Evolutionary conservation across 92 coral and sea anemone genomes (phyloP).

Genomic region (Palythoa heliodiscus): DNA sequence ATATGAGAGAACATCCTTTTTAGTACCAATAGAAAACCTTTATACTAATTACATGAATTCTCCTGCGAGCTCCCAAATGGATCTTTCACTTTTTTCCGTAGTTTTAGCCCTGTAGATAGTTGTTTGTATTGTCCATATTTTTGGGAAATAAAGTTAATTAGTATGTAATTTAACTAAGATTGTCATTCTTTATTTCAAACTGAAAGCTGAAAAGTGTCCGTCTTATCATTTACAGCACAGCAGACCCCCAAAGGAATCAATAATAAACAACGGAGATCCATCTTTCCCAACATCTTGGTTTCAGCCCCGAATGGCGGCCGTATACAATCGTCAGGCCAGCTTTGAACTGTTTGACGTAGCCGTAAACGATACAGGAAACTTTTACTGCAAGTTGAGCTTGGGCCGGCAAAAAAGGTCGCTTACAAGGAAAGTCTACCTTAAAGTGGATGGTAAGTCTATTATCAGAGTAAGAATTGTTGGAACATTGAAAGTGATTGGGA

Average conservation of each 20-base stretch:
- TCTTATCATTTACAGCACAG: constrained; percentile 5
- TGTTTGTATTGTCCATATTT: no score
- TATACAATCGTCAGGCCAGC: constrained; percentile 22
- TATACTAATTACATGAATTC: no score
- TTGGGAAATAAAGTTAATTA: no score
- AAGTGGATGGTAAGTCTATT: constrained; percentile 33
- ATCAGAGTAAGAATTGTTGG: no score
- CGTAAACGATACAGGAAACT: constrained; percentile 29
- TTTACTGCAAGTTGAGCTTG: constrained; percentile 30
- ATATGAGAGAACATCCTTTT: no score
- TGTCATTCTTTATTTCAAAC: not conserved
- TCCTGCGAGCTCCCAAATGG: no score
- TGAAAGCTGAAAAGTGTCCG: no score
- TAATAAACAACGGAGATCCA: constrained; percentile 10
- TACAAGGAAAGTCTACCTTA: constrained; percentile 13
- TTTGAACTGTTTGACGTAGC: constrained; percentile 1
- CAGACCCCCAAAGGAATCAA: not conserved
- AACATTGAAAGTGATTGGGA: no score
- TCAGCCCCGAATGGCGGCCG: constrained; percentile 19
- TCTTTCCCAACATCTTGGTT: constrained; percentile 29
- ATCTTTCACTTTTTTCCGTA: no score
- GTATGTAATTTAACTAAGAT: no score
- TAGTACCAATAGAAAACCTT: no score
- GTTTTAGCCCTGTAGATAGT: no score
- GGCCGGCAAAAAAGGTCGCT: constrained; percentile 1